A percentile compares a stretch with the other conserved stretches of the same genome.
phyloP scores from a whole-genome alignment of 2,888 invertebrate genomes.

The Nomada ruficornis region DNA sequence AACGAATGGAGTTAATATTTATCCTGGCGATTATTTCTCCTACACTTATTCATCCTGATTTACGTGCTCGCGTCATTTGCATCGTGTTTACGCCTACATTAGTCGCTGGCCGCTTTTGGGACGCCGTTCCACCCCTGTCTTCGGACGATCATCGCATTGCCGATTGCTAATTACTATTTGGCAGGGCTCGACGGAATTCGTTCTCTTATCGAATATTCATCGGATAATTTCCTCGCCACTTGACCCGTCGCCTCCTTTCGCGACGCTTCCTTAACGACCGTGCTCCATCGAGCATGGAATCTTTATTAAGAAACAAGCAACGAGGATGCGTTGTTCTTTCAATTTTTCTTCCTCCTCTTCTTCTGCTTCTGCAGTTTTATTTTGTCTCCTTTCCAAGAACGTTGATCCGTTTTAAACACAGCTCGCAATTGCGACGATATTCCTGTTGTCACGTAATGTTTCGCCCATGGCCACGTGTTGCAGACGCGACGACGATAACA shows the following conservation, averaged over 20 bases:
- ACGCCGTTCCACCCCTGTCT: background rate
- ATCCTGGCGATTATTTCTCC: background rate
- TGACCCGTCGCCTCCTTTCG: conserved; percentile 30
- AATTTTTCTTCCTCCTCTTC: background rate
- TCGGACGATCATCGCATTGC: conserved; percentile 24
- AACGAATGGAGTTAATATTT: background rate
- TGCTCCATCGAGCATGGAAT: conserved; percentile 22
- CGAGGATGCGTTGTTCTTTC: background rate
- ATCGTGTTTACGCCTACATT: conserved; percentile 16
- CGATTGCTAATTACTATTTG: conserved; percentile 51
- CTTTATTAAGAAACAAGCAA: conserved; percentile 3
- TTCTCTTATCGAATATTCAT: conserved; percentile 56
- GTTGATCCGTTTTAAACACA: too few relatives aligned
- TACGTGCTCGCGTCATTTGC: conserved; percentile 1
- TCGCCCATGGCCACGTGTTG: too few relatives aligned
- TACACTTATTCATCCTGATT: background rate
- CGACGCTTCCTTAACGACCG: conserved; percentile 14
- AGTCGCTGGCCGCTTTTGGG: conserved; percentile 16
- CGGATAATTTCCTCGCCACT: conserved; percentile 37
- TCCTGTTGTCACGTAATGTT: too few relatives aligned
- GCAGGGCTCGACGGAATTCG: conserved; percentile 2
- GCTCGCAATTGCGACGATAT: too few relatives aligned
- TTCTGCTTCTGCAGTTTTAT: background rate
- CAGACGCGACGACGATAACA: too few relatives aligned
- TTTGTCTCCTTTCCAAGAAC: too few relatives aligned